Evolutionary conservation across 2,113 vertebrate genomes (phyloP), one percentile per base, ranked within the genome.

Genomic region (Eptatretus burgeri): DNA sequence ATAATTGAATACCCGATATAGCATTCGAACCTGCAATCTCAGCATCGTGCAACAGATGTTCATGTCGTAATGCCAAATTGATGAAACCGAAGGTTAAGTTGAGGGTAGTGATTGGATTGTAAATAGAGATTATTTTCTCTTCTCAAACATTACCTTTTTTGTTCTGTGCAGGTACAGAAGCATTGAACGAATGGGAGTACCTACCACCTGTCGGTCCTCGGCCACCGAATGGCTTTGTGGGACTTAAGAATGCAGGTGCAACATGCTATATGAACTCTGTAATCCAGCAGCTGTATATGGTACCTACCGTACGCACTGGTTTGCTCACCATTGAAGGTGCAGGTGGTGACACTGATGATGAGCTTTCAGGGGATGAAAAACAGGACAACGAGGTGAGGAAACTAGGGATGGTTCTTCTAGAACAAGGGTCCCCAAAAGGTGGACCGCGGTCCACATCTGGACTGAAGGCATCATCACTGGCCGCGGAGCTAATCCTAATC

Each of bases 191-290:
- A 70, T 98, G 91, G 91, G 91, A 98, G 66, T 98, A 94, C 70
- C 69, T 98, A 13, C 91, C 91, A 64, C 91, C 91, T 7, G 91
- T 98, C 66, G 91, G 91, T 51, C 91, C 91, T 13, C 80, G 91
- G 51, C 91, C 87, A 0, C 86, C 84, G 64, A 98, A 98, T 73
- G 91, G 91, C 70, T 98, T 98, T 73, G 91, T 98, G 64, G 91
- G 91, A 8, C 73, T 98, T 27, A 98, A 98, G 79, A 98, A 98
- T 51, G 91, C 91, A 8, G 91, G 91, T 65, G 91, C 91, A 69
- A 98, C 91, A 65, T 98, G 91, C 71, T 98, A 98, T 64, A 98
- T 98, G 91, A 98, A 98, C 76, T 98, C 91, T n/a, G 91, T 98
- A 68, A 98, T 98, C 73, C 91, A 98, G 75, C 91, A 98, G 72